Evolutionary conservation across 2,113 vertebrate genomes (phyloP), one percentile per base, ranked within the genome.

Genomic region (Gavialis gangeticus): DNA sequence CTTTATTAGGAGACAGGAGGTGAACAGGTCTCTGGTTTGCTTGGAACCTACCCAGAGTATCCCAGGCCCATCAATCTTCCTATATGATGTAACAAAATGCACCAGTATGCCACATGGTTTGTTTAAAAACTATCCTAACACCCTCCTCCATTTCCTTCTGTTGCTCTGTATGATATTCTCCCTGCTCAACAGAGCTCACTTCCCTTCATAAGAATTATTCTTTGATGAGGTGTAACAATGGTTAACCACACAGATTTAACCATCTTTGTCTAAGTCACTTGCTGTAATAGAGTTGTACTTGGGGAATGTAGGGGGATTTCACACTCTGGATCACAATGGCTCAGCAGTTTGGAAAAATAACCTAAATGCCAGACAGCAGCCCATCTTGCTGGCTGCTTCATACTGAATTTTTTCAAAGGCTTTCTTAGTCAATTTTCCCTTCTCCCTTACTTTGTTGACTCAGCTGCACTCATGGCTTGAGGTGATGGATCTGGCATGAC

Each of bases 51-150:
- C 84, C 93, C 96, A 97, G 90, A 89, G 90, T 85, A 92, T 19
- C 81, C 59, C 18, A 87, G 93, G 96, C 93, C 93, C 34, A 18
- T 84, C 95, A 90, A 46, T 91, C 94, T 93, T 69, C 71, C 87
- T 79, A 88, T 22, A 75, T 93, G 96, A 97, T 86, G 97, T 93
- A 93, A 93, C 96, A 92, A 85, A 96, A 97, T 95, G 95, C 97
- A 94, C 88, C 97, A 97, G 24, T 78, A 59, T 75, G 80, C 92
- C 96, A 97, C 97, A 93, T 96, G 97, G 84, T 97, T 96, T 86
- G 90, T 94, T 96, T 98, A 16, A 93, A 84, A 90, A 79, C 75
- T 84, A 78, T 75, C 62, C 88, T 54, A 0, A 1, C 76, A 67
- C 91, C 93, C 94, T 96, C 89, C 62, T 84, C 83, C 80, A 67